Percentiles rank a stretch among this genome's conserved stretches.
These are phyloP conservation scores for Carcina quercana DNA, from an alignment of 2,888 invertebrate genomes.

Conservation along the genomic window DNA sequence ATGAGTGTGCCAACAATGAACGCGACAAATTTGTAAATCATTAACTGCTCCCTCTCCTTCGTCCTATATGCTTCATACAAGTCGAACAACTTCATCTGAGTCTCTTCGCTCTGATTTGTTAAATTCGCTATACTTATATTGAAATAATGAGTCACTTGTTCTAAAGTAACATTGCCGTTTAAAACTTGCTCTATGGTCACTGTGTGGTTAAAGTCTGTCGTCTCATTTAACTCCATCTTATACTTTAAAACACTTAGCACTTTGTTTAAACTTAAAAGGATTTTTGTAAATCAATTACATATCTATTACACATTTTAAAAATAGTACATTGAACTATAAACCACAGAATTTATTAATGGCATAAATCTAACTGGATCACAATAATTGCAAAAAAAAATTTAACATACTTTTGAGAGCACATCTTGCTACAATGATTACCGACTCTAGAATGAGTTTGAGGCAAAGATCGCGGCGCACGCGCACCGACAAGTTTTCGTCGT, in stretches of 20 bases:
- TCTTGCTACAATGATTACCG: too few species aligned
- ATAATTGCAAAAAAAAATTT: too few species aligned
- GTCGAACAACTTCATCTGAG: conserved; percentile 31
- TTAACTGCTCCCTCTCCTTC: conserved; percentile 50
- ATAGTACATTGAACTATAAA: too few species aligned
- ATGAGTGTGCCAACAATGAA: conserved; percentile 72
- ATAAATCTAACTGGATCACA: too few species aligned
- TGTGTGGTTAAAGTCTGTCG: conserved; percentile 3
- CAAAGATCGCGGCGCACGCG: conserved; percentile 29
- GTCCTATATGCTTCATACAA: conserved; percentile 47
- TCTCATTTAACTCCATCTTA: conserved; percentile 1
- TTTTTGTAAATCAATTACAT: too few species aligned
- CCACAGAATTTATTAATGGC: too few species aligned
- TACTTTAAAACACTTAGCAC: too few species aligned
- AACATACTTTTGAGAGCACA: too few species aligned
- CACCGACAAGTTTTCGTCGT: conserved; percentile 27
- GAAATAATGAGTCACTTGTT: conserved; percentile 35
- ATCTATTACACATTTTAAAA: too few species aligned
- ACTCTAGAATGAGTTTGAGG: too few species aligned
- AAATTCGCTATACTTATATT: conserved; percentile 35
- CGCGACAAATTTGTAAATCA: conserved; percentile 69
- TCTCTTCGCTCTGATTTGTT: conserved; percentile 41
- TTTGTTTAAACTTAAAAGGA: conserved; percentile 3
- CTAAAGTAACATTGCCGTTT: conserved; percentile 27
- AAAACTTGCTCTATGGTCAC: conserved; percentile 1